Evolutionary conservation across 2,888 invertebrate species (phyloP).

Genomic region (Callyntrura guangdongensis): DNA sequence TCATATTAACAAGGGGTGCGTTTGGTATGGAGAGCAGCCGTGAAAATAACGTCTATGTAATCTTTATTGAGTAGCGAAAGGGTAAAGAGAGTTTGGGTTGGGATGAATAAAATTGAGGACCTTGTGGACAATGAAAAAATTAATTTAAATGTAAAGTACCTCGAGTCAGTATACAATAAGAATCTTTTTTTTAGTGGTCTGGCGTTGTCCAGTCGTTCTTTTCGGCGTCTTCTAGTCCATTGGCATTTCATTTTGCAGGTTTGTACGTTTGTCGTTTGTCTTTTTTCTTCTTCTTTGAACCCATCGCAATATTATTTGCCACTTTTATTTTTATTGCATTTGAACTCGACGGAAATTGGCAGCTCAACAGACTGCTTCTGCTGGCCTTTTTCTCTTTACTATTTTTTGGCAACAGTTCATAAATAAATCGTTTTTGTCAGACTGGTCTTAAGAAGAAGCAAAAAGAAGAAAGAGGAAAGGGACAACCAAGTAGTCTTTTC

Average conservation of each 20-base stretch:
- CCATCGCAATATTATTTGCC: slow-evolving; percentile 10
- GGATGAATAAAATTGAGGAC: not conserved
- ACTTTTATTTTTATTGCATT: slow-evolving; percentile 27
- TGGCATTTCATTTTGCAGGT: no score
- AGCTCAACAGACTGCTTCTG: not conserved
- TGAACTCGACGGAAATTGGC: slow-evolving; percentile 8
- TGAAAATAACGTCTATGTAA: not conserved
- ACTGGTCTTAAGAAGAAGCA: not conserved
- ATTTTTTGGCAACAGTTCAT: slow-evolving; percentile 29
- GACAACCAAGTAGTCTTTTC: not conserved
- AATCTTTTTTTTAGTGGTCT: not conserved
- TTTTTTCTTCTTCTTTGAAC: not conserved
- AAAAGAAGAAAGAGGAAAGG: not conserved
- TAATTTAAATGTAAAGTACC: slow-evolving; percentile 34
- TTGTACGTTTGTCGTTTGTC: no score
- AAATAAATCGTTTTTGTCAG: slow-evolving; percentile 32
- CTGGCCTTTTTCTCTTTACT: not conserved
- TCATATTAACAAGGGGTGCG: no score
- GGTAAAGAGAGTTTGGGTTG: no score
- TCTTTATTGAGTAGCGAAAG: not conserved
- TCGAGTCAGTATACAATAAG: no score
- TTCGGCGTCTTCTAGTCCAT: no score
- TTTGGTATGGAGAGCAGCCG: not conserved
- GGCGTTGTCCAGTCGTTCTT: not conserved
- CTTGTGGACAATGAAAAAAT: not conserved